These are phyloP conservation scores for Teinopalpus imperialis DNA, from an alignment of 2,888 invertebrate genomes.

Conservation along the genomic window DNA sequence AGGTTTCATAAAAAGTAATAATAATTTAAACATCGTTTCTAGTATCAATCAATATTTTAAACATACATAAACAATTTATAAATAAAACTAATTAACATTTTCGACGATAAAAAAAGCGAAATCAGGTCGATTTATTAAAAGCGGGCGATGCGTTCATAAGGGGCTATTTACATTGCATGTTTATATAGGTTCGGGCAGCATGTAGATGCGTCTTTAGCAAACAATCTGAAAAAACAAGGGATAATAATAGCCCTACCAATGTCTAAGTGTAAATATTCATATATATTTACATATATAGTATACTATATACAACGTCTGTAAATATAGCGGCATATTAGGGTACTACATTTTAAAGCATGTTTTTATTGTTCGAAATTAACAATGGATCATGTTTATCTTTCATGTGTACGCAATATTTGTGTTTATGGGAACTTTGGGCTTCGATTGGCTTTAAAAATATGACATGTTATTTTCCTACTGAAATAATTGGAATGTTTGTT, in stretches of 20 bases:
- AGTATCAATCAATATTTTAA: too few species aligned
- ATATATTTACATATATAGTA: slow-evolving; percentile 39
- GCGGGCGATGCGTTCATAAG: slow-evolving; percentile 65
- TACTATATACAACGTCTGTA: slow-evolving; percentile 46
- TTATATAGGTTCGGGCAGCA: slow-evolving; percentile 69
- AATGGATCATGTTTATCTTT: slow-evolving; percentile 41
- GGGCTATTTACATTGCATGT: slow-evolving; percentile 72
- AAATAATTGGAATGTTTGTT: slow-evolving; percentile 11
- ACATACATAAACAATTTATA: too few species aligned
- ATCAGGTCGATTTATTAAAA: slow-evolving; percentile 47
- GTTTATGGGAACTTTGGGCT: slow-evolving; percentile 25
- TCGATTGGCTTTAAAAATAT: slow-evolving; percentile 14
- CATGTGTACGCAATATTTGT: slow-evolving; percentile 28
- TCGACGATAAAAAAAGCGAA: background rate
- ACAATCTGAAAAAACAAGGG: slow-evolving; percentile 79
- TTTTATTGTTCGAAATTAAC: slow-evolving; percentile 55
- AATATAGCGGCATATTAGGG: slow-evolving; percentile 41
- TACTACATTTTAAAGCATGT: slow-evolving; percentile 47
- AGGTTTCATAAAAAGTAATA: too few species aligned
- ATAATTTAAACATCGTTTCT: too few species aligned
- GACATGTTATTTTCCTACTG: background rate
- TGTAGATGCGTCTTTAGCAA: slow-evolving; percentile 78
- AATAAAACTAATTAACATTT: too few species aligned
- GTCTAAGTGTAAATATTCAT: slow-evolving; percentile 38
- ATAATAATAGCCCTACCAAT: slow-evolving; percentile 50